Evolutionary conservation across 2,888 invertebrate genomes (phyloP), one percentile per base, ranked within the genome.

Genomic region (Parthenolecanium corni): DNA sequence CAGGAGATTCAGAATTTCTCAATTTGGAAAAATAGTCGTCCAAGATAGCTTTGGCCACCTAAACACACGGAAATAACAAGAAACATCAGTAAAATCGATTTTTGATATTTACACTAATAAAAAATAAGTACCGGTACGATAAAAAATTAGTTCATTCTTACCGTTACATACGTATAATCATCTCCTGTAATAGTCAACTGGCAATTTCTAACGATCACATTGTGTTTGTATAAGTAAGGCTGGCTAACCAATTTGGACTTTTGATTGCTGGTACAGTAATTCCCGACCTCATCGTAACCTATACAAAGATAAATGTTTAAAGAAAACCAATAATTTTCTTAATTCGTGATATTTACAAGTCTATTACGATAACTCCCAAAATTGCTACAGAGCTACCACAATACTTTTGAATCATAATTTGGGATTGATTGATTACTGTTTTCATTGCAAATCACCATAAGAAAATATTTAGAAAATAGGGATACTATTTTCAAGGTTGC

Each of bases 1-100:
- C 49, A 23, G 20, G 3, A n/a, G 16, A 52, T 11, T 52, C 52
- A 9, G 52, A 6, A 5, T 25, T n/a, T 11, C 40, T n/a, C n/a
- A 51, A n/a, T 21, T 79, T 71, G 74, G 73, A 70, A 75, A 91
- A 91, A 75, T 88, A 88, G 75, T 90, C 89, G 73, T 91, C 91
- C 70, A 92, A 76, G 68, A 90, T 85, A 70, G 90, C 77, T 76
- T 91, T 91, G 64, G 90, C 89, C 70, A 85, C 85, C 90, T 90
- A 73, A 67, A 66, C 64, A 54, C 62, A 66, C 49, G 64, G 66
- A 57, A 65, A 31, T 31, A 16, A 62, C 14, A 53, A 54, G 64
- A 46, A 52, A 54, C 42, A 25, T 38, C 21, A 1, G 20, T 9
- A 23, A 18, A 51, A 9, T 23, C 20, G 20, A 6, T 31, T 16